A percentile compares a stretch with the other conserved stretches of the same genome.
Evolutionary conservation across 2,113 vertebrate genomes (phyloP).

Genomic region (Psophia crepitans): DNA sequence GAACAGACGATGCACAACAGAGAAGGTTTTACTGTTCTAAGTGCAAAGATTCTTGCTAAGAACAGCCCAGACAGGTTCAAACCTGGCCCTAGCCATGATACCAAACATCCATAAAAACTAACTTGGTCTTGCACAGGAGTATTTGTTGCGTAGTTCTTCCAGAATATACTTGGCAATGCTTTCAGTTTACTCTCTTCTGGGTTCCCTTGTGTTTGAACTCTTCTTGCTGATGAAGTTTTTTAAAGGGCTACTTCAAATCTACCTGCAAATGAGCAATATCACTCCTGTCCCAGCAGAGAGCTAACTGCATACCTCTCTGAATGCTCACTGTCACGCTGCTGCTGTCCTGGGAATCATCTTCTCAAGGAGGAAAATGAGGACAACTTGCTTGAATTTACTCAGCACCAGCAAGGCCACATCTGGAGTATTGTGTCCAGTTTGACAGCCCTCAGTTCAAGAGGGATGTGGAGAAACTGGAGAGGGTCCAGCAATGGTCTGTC

Average conservation of each 20-base stretch:
- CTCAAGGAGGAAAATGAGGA: background rate
- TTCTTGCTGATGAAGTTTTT: background rate
- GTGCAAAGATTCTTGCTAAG: background rate
- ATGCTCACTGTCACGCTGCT: background rate
- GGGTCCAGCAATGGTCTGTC: background rate
- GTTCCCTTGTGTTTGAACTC: background rate
- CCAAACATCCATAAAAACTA: background rate
- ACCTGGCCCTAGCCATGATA: background rate
- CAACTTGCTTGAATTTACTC: background rate
- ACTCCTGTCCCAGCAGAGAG: background rate
- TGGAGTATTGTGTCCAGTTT: background rate
- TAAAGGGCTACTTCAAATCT: background rate
- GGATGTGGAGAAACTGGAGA: background rate
- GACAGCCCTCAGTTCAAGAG: background rate
- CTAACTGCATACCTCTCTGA: background rate
- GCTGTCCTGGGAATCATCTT: background rate
- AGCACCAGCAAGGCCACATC: background rate
- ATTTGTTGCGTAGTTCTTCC: background rate
- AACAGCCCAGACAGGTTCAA: background rate
- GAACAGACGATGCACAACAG: background rate
- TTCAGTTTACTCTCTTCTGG: background rate
- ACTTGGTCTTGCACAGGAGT: background rate
- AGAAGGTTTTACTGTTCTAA: background rate
- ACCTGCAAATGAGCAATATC: background rate
- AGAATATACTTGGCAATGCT: background rate